Evolutionary conservation across 2,888 invertebrate species (phyloP).

Genomic region (Anticlea derivata): DNA sequence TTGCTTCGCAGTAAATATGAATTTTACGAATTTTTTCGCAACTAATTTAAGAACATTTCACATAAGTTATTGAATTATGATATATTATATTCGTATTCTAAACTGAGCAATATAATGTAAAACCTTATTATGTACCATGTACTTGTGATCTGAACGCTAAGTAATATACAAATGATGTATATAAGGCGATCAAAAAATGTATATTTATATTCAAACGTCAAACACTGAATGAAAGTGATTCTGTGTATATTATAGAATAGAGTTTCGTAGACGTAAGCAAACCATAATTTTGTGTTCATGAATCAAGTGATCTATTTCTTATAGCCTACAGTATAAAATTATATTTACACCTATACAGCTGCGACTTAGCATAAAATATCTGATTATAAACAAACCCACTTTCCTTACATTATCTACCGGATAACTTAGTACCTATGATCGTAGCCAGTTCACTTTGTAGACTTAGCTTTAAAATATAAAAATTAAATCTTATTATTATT

Average conservation of each 20-base stretch:
- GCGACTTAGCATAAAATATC: slow-evolving; percentile 23
- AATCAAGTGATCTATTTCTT: slow-evolving; percentile 55
- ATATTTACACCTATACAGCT: slow-evolving; percentile 49
- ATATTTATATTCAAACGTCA: slow-evolving; percentile 51
- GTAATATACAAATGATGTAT: slow-evolving; percentile 51
- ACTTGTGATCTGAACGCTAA: slow-evolving; percentile 58
- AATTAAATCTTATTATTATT: slow-evolving; percentile 6
- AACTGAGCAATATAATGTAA: slow-evolving; percentile 61
- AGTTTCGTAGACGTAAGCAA: slow-evolving; percentile 61
- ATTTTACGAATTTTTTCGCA: slow-evolving; percentile 42
- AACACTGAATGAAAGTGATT: slow-evolving; percentile 47
- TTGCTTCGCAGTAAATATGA: slow-evolving; percentile 48
- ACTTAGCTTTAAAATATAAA: slow-evolving; percentile 17
- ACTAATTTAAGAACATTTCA: too few species aligned
- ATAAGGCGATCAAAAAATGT: slow-evolving; percentile 62
- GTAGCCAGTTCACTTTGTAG: slow-evolving; percentile 23
- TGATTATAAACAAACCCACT: slow-evolving; percentile 17
- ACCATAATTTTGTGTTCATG: slow-evolving; percentile 66
- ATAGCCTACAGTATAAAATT: slow-evolving; percentile 49
- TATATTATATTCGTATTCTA: slow-evolving; percentile 42
- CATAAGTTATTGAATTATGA: slow-evolving; percentile 33
- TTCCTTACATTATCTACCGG: slow-evolving; percentile 10
- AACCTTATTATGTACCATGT: slow-evolving; percentile 44
- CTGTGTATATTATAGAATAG: slow-evolving; percentile 48
- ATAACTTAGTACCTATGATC: slow-evolving; percentile 20